Evolutionary conservation across 2,888 invertebrate genomes (phyloP), one percentile per base, ranked within the genome.

Genomic region (Balanococcus diminutus): DNA sequence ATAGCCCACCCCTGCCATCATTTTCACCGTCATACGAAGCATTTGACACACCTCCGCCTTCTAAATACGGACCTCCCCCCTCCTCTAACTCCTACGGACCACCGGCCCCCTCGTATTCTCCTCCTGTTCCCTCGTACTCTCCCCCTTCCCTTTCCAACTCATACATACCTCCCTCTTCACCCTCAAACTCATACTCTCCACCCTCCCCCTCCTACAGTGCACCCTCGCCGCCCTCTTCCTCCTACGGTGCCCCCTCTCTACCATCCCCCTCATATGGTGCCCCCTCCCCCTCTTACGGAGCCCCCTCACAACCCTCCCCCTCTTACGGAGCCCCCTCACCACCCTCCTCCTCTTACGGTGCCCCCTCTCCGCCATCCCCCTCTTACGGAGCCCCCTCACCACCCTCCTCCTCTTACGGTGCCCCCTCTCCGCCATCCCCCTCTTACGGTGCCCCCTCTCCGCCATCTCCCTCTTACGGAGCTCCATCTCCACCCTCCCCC

Each of bases 91-190:
- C 87, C 31, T 88, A 88, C 82, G 88, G 88, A 8, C 86, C 88
- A 81, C 88, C 88, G 6, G 87, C 42, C n/a, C 86, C 87, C 11
- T 46, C n/a, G n/a, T n/a, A n/a, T n/a, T n/a, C 46, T 46, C 46
- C 46, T n/a, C 89, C 89, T n/a, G n/a, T n/a, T n/a, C n/a, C n/a
- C n/a, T n/a, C 88, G 75, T 89, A 89, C 86, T 88, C 89, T 3
- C 88, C 88, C 25, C 89, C 88, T 11, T 36, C 87, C 32, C 86
- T 87, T 9, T 85, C 88, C n/a, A 61, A 75, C 0, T 86, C 87
- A 22, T 87, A 87, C 72, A 87, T 87, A 14, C 86, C 87, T 2
- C 84, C 84, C 16, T 81, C 86, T 0, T 16, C 82, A 28, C 9
- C 79, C 39, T 42, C 85, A 0, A 32, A 32, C 14, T 86, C 86